Conservation (phyloP, 2,888 invertebrate genomes). For the Linyphia triangularis region DNA sequence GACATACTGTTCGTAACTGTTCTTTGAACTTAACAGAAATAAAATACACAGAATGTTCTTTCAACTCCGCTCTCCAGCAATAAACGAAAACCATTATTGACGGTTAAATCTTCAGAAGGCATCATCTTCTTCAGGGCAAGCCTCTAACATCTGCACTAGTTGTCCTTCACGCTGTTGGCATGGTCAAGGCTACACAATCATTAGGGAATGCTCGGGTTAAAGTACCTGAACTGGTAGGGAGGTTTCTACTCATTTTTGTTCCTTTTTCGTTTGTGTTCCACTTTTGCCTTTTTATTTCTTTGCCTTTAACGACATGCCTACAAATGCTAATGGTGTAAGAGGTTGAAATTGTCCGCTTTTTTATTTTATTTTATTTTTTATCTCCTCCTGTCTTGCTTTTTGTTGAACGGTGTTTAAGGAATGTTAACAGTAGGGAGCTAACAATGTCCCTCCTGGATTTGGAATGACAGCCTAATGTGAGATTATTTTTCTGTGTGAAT, state of each 20-base stretch:
- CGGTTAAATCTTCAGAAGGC: not conserved
- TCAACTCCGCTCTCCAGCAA: no score
- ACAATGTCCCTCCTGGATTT: no score
- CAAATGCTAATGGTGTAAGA: conserved; percentile 45
- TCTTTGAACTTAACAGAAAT: no score
- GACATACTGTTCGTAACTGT: no score
- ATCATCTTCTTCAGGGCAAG: not conserved
- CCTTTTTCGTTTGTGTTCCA: not conserved
- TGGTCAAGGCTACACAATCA: conserved; percentile 42
- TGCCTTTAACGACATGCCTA: conserved; percentile 33
- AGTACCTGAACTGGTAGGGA: conserved; percentile 19
- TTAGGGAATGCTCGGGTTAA: conserved; percentile 27
- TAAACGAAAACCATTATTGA: no score
- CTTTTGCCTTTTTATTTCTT: not conserved
- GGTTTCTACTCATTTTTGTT: not conserved
- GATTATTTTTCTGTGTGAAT: not conserved
- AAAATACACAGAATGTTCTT: no score
- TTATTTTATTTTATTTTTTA: not conserved
- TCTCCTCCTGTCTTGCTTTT: not conserved
- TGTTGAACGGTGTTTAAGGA: no score
- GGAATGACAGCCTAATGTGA: conserved; percentile 2
- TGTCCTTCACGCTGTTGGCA: conserved; percentile 25
- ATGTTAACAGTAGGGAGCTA: no score
- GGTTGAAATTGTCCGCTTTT: conserved; percentile 22
- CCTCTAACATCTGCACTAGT: not conserved